These are phyloP conservation scores for Orgyia antiqua DNA, from an alignment of 2,888 invertebrate species.

Conservation along the genomic window DNA sequence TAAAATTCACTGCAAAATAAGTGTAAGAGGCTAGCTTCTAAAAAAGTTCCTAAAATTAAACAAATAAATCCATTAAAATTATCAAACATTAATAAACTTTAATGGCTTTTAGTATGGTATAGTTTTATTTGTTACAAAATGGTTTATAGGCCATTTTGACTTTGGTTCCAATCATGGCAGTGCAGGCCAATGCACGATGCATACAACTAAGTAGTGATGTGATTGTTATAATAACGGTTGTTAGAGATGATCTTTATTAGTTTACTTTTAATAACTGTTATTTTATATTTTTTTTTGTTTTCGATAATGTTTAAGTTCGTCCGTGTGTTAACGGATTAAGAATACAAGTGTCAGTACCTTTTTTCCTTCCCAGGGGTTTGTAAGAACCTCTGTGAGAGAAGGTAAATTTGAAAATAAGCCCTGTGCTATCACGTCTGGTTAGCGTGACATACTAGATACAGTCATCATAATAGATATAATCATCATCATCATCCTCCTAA, in stretches of 20 bases:
- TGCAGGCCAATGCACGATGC: slow-evolving; percentile 78
- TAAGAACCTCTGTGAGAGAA: too few species aligned
- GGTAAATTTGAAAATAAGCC: too few species aligned
- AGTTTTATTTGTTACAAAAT: slow-evolving; percentile 14
- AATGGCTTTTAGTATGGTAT: slow-evolving; percentile 1
- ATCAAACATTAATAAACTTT: slow-evolving; percentile 12
- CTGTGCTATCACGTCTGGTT: too few species aligned
- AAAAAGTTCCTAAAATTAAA: slow-evolving; percentile 40
- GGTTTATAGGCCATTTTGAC: slow-evolving; percentile 36
- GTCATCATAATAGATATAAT: background rate
- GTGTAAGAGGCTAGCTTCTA: slow-evolving; percentile 72
- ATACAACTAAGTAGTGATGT: slow-evolving; percentile 75
- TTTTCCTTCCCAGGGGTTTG: too few species aligned
- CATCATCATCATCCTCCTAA: too few species aligned
- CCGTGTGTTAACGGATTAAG: too few species aligned
- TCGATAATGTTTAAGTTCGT: background rate
- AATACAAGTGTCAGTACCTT: too few species aligned
- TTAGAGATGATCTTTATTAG: slow-evolving; percentile 16
- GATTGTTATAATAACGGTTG: slow-evolving; percentile 29
- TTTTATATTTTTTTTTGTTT: background rate
- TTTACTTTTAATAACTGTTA: slow-evolving; percentile 12
- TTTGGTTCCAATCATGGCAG: slow-evolving; percentile 41
- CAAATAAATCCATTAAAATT: slow-evolving; percentile 2
- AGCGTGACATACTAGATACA: background rate
- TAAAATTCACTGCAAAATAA: slow-evolving; percentile 77